Percentiles rank a stretch among this genome's conserved stretches.
Evolutionary conservation across 2,888 invertebrate genomes (phyloP).

Genomic region (Cataglyphis altisquamis): DNA sequence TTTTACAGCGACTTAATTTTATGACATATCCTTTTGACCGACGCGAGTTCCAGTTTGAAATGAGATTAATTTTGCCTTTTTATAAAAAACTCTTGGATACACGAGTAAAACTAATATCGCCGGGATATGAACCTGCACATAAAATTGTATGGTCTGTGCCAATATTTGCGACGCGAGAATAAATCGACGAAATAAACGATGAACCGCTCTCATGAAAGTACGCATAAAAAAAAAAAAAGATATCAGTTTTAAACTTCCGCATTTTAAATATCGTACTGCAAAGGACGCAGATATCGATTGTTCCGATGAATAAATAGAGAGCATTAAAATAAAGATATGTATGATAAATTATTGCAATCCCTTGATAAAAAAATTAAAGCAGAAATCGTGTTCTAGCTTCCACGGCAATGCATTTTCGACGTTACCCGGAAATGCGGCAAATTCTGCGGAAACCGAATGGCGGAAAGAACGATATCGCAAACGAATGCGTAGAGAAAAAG

Average conservation of each 20-base stretch:
- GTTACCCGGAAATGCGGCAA: slow-evolving; percentile 9
- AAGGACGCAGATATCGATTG: not conserved
- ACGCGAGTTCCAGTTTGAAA: slow-evolving; percentile 19
- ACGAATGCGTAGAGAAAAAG: slow-evolving; percentile 11
- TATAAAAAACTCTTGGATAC: not conserved
- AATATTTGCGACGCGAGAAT: slow-evolving; percentile 37
- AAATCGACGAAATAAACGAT: slow-evolving; percentile 9
- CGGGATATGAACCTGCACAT: slow-evolving; percentile 13
- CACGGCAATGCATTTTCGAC: slow-evolving; percentile 17
- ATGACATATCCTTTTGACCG: not conserved
- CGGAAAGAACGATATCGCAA: slow-evolving; percentile 4
- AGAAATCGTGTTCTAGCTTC: slow-evolving; percentile 19
- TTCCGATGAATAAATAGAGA: not conserved
- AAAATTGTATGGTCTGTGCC: slow-evolving; percentile 12
- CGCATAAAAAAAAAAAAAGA: not conserved
- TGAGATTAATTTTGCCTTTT: slow-evolving; percentile 47
- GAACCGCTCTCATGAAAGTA: not conserved
- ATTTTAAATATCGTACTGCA: not conserved
- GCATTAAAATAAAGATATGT: not conserved
- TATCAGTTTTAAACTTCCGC: not conserved
- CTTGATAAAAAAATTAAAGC: slow-evolving; percentile 15
- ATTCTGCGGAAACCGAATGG: not conserved
- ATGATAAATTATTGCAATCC: not conserved
- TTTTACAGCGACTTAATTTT: slow-evolving; percentile 38
- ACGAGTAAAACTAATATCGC: slow-evolving; percentile 35